Percentiles rank a stretch among this genome's conserved stretches.
phyloP scores from a whole-genome alignment of 2,888 invertebrate species.

The Dioctria rufipes region DNA sequence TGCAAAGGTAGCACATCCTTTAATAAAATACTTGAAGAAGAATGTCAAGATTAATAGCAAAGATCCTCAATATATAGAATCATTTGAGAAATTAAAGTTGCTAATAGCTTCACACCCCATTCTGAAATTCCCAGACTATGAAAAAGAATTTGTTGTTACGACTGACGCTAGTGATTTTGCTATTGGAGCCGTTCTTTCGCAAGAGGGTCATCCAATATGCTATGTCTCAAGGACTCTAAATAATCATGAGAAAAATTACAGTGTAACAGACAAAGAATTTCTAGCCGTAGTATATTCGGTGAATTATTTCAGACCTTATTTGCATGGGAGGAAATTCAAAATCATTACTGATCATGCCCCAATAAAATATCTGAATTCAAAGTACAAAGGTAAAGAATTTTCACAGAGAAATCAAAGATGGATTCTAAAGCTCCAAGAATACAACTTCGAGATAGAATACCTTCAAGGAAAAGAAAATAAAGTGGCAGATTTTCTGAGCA shows the following conservation, averaged over 20 bases:
- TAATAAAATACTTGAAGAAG: constrained; percentile 57
- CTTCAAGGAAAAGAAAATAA: too few relatives aligned
- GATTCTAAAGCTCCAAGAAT: too few relatives aligned
- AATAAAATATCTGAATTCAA: too few relatives aligned
- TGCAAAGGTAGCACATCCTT: constrained; percentile 54
- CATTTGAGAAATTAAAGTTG: constrained; percentile 58
- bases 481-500: too few relatives aligned
- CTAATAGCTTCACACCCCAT: constrained; percentile 32
- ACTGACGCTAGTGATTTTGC: constrained; percentile 48
- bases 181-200: too few relatives aligned
- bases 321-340: too few relatives aligned
- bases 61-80: constrained; percentile 55
- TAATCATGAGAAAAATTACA: constrained; percentile 50
- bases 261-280: too few relatives aligned
- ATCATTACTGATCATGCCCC: too few relatives aligned
- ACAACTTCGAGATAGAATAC: too few relatives aligned
- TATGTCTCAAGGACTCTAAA: constrained; percentile 57
- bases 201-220: constrained; percentile 55
- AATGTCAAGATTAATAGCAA: constrained; percentile 44
- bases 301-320: constrained; percentile 55
- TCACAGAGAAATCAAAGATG: too few relatives aligned
- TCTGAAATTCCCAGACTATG: constrained; percentile 40
- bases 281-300: constrained; percentile 54
- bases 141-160: constrained; percentile 38
- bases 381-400: too few relatives aligned